These are phyloP conservation scores for Cantharis flavilabris DNA, from an alignment of 2,888 invertebrate genomes.

Conservation along the genomic window DNA sequence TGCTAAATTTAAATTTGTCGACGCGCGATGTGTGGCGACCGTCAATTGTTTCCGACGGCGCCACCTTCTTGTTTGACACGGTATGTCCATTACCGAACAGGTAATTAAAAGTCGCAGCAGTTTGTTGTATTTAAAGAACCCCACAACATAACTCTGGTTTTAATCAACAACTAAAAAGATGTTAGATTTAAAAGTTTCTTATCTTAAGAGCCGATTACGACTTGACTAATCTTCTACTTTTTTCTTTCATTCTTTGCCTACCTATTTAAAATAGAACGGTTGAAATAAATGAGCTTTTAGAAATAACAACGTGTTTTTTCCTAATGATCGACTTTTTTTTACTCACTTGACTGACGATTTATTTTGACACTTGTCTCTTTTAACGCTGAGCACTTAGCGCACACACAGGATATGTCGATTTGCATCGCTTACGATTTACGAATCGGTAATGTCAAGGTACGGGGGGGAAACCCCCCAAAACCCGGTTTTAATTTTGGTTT, in stretches of 20 bases:
- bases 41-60: conserved; percentile 53
- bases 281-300: conserved; percentile 24
- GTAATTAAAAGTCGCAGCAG: conserved; percentile 57
- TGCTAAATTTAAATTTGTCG: conserved; percentile 18
- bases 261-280: conserved; percentile 24
- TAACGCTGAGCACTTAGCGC: not conserved
- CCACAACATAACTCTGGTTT: conserved; percentile 52
- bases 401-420: not conserved
- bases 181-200: conserved; percentile 36
- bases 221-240: conserved; percentile 27
- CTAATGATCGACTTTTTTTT: conserved; percentile 6
- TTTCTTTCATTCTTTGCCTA: not conserved
- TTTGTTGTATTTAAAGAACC: conserved; percentile 46
- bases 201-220: conserved; percentile 30
- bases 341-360: conserved; percentile 2
- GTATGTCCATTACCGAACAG: conserved; percentile 58
- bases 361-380: conserved; percentile 2
- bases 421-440: not conserved
- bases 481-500: not conserved
- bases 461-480: not conserved
- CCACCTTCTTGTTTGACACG: conserved; percentile 55
- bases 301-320: conserved; percentile 19
- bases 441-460: not conserved
- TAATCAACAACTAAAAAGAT: conserved; percentile 47
- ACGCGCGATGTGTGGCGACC: conserved; percentile 52